Evolutionary conservation across 2,797 vertebrate genomes (phyloP).

Genomic region (Tolypeutes matacus): DNA sequence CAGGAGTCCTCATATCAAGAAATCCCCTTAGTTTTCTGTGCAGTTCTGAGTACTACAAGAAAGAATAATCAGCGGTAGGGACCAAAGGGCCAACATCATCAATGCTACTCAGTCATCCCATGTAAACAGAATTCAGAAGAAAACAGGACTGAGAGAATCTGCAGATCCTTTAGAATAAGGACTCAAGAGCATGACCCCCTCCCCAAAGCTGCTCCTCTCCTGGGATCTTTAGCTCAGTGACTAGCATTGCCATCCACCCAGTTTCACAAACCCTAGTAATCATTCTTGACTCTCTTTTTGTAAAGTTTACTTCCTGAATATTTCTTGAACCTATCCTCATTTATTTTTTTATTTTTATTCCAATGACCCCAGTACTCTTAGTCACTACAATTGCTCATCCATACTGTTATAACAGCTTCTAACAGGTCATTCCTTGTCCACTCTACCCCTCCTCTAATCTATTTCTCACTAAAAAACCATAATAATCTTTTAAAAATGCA

Average conservation of each 20-base stretch:
- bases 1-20: background rate
- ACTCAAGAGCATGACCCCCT: background rate
- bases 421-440: background rate
- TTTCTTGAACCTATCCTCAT: background rate
- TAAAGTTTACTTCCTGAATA: conserved; percentile 6
- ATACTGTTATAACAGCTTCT: background rate
- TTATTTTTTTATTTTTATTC: background rate
- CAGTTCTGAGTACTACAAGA: background rate
- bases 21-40: background rate
- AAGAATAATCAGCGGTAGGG: background rate
- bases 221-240: background rate
- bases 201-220: background rate
- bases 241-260: background rate
- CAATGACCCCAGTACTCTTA: background rate
- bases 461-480: conserved; percentile 27
- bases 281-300: background rate
- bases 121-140: background rate
- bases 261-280: conserved; percentile 17
- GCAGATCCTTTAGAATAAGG: background rate
- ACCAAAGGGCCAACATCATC: background rate
- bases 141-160: background rate
- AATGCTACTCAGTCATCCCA: background rate
- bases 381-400: background rate
- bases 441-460: background rate
- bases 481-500: background rate